Percentiles rank a stretch among this genome's conserved stretches.
These are phyloP conservation scores for Pharmacophagus antenor DNA, from an alignment of 2,888 invertebrate genomes.

Conservation along the genomic window DNA sequence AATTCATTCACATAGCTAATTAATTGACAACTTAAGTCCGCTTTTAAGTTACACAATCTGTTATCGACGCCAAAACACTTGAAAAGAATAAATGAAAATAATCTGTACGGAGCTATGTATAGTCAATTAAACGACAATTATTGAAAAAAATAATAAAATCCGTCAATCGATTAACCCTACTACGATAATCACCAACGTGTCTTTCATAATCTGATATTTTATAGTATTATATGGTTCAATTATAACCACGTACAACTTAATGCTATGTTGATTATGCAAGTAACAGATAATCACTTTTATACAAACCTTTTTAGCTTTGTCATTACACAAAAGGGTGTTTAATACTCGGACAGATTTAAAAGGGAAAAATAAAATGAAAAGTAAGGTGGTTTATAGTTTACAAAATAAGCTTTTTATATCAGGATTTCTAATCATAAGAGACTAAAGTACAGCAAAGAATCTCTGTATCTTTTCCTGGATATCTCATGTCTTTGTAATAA, in stretches of 20 bases:
- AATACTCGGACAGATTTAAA: background rate
- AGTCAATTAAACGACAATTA: background rate
- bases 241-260: background rate
- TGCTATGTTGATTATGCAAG: background rate
- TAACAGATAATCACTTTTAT: background rate
- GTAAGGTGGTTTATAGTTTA: background rate
- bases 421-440: slow-evolving; percentile 5
- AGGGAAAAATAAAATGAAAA: background rate
- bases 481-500: slow-evolving; percentile 15
- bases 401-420: slow-evolving; percentile 3
- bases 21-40: slow-evolving; percentile 4
- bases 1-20: slow-evolving; percentile 20
- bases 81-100: background rate
- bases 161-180: background rate
- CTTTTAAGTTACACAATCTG: slow-evolving; percentile 14
- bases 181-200: background rate
- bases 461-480: slow-evolving; percentile 12
- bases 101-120: background rate
- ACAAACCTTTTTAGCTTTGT: no score
- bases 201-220: background rate
- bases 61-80: background rate
- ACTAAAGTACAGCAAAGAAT: background rate
- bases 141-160: background rate
- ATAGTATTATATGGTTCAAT: background rate
- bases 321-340: background rate